phyloP scores from a whole-genome alignment of 2,113 vertebrate species.

The Sander vitreus region DNA sequence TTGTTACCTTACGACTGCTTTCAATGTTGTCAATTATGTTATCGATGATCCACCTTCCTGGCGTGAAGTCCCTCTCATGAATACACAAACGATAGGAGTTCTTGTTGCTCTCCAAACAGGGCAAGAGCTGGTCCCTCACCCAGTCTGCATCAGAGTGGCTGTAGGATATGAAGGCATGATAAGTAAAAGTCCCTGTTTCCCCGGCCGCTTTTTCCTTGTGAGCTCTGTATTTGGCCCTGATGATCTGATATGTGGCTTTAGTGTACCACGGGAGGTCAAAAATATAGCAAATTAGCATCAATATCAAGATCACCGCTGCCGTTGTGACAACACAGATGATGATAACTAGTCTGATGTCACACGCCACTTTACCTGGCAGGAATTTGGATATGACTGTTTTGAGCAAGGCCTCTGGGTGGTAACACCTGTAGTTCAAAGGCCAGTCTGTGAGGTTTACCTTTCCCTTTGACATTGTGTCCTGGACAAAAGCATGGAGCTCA shows the following conservation, averaged over 20 bases:
- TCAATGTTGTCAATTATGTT: constrained; percentile 93
- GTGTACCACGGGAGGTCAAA: constrained; percentile 88
- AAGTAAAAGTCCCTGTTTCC: constrained; percentile 61
- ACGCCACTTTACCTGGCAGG: constrained; percentile 77
- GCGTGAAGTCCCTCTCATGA: constrained; percentile 90
- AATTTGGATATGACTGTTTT: constrained; percentile 82
- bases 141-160: constrained; percentile 87
- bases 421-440: constrained; percentile 87
- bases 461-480: constrained; percentile 69
- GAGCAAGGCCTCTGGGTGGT: constrained; percentile 83
- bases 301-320: constrained; percentile 50
- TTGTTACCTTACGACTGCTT: constrained; percentile 84
- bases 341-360: constrained; percentile 85
- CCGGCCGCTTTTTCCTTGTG: constrained; percentile 65
- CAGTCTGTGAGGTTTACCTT: constrained; percentile 84
- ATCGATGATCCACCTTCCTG: constrained; percentile 91
- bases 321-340: constrained; percentile 83
- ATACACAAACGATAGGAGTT: constrained; percentile 88
- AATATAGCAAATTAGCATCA: constrained; percentile 84
- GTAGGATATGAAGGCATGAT: constrained; percentile 91
- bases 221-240: constrained; percentile 84
- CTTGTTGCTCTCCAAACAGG: constrained; percentile 80
- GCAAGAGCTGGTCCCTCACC: constrained; percentile 86
- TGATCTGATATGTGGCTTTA: constrained; percentile 83
- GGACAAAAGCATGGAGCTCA: constrained; percentile 86